These are phyloP conservation scores for Glaucomys volans DNA, from an alignment of 2,113 vertebrate species.

Conservation along the genomic window DNA sequence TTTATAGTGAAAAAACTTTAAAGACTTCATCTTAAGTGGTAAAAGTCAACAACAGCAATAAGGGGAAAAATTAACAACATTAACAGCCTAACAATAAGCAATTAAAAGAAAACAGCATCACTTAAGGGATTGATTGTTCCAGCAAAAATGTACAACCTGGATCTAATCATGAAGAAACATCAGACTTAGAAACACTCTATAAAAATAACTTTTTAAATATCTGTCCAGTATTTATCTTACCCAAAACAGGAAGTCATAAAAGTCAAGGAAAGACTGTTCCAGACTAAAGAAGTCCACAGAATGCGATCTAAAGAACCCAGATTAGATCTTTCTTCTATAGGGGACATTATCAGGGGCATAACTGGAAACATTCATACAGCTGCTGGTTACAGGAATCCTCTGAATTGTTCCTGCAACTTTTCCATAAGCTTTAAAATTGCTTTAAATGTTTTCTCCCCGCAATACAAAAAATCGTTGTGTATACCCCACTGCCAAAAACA, in stretches of 20 bases:
- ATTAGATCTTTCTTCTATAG: not conserved
- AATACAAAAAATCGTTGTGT: not conserved
- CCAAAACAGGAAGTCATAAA: not conserved
- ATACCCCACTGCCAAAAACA: not conserved
- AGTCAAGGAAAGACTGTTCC: not conserved
- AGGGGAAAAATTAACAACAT: not conserved
- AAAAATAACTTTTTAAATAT: not conserved
- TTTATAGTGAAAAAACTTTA: not conserved
- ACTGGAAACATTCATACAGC: not conserved
- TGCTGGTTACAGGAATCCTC: not conserved
- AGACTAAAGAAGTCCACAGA: not conserved
- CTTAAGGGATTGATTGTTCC: not conserved
- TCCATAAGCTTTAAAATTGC: not conserved
- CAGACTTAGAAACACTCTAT: not conserved
- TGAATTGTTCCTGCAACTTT: constrained; percentile 15
- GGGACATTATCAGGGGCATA: not conserved
- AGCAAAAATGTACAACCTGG: not conserved
- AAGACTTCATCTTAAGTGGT: not conserved
- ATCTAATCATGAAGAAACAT: constrained; percentile 1
- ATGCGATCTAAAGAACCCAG: not conserved
- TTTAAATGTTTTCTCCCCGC: not conserved
- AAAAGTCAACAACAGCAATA: not conserved
- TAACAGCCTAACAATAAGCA: not conserved
- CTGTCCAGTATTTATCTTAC: not conserved
- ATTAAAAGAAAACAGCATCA: not conserved